Evolutionary conservation across 2,113 vertebrate species (phyloP).

Genomic region (Propithecus coquereli): DNA sequence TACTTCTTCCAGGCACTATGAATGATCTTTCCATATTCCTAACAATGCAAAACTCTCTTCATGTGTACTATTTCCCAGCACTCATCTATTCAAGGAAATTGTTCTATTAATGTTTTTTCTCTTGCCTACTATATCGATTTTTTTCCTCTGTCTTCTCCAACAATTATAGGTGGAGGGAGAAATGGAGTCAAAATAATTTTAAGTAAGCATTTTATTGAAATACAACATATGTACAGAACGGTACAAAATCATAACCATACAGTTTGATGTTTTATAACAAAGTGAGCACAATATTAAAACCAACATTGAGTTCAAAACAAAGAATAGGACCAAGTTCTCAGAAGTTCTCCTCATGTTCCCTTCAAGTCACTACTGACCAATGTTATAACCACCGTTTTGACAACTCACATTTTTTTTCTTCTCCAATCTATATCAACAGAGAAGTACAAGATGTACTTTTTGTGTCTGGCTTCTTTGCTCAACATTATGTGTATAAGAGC

Average conservation of each 20-base stretch:
- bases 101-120: neutral
- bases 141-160: neutral
- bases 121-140: neutral
- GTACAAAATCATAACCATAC: neutral
- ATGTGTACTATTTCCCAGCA: neutral
- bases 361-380: neutral
- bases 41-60: neutral
- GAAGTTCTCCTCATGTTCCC: neutral
- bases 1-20: neutral
- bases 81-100: neutral
- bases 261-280: neutral
- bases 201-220: neutral
- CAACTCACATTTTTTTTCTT: neutral
- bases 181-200: neutral
- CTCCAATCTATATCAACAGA: neutral
- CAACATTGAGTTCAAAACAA: neutral
- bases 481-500: neutral
- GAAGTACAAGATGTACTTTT: neutral
- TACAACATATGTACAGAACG: neutral
- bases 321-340: neutral
- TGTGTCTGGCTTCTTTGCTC: neutral
- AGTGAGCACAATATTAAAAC: neutral
- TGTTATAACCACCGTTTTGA: neutral
- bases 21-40: neutral
- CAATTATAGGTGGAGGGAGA: neutral